A percentile compares a stretch with the other conserved stretches of the same genome.
Evolutionary conservation across 2,797 vertebrate genomes (phyloP).

Genomic region (Trachurus trachurus): DNA sequence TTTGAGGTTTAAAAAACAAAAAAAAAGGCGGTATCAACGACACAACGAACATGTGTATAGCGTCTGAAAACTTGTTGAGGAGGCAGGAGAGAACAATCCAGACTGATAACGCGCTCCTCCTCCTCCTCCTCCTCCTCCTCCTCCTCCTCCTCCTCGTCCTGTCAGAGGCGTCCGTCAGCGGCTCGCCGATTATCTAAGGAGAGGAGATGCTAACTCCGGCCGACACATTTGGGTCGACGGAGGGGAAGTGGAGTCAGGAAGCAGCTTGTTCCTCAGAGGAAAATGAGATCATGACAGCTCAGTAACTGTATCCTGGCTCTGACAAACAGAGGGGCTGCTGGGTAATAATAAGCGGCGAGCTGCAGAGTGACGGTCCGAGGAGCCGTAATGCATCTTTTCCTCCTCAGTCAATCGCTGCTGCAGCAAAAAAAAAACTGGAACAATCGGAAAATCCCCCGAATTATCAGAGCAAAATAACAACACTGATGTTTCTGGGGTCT

Average conservation of each 20-base stretch:
- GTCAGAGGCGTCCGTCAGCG: slow-evolving; percentile 30
- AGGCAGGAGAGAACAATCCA: slow-evolving; percentile 8
- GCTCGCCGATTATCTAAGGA: slow-evolving; percentile 16
- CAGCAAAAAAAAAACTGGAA: neutral
- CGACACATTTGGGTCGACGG: slow-evolving; percentile 51
- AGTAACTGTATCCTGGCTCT: slow-evolving; percentile 58
- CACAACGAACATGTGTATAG: slow-evolving; percentile 4
- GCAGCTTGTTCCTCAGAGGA: slow-evolving; percentile 78
- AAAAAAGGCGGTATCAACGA: slow-evolving; percentile 4
- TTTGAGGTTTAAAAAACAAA: slow-evolving; percentile 3
- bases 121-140: too few relatives aligned
- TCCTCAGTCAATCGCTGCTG: neutral
- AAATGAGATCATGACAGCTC: slow-evolving; percentile 62
- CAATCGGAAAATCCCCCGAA: neutral
- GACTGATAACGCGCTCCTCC: slow-evolving; percentile 36
- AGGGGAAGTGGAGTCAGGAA: slow-evolving; percentile 77
- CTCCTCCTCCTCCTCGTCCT: neutral
- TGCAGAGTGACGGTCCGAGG: neutral
- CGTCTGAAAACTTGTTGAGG: neutral
- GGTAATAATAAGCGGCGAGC: neutral
- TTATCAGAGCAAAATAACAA: neutral
- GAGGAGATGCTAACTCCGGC: slow-evolving; percentile 42
- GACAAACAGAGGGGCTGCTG: neutral
- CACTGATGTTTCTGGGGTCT: too few relatives aligned
- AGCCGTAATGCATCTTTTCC: neutral